Percentiles rank a stretch among this genome's conserved stretches.
Conservation (phyloP, 1,140 invertebrate genomes). For the Apis laboriosa region DNA sequence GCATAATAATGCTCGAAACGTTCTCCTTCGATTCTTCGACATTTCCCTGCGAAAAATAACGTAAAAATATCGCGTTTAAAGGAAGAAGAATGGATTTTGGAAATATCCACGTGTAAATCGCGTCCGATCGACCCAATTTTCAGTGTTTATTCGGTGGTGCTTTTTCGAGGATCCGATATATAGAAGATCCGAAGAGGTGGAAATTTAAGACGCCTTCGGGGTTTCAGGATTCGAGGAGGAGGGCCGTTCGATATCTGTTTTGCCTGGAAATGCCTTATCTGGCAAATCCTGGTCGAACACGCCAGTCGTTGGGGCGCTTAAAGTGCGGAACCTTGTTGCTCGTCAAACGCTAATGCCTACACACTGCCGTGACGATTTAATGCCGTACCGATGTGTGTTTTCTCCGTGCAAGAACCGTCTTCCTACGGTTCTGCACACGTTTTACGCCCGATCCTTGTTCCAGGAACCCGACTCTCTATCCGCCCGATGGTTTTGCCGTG, state of each 20-base stretch:
- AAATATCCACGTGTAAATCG: too few relatives aligned
- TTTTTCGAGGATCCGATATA: neutral
- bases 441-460: neutral
- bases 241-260: neutral
- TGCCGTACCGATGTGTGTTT: slow-evolving; percentile 32
- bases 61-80: too few relatives aligned
- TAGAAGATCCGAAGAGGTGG: neutral
- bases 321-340: slow-evolving; percentile 54
- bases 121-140: too few relatives aligned
- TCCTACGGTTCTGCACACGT: slow-evolving; percentile 9
- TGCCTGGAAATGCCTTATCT: slow-evolving; percentile 9
- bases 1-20: neutral
- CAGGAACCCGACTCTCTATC: neutral
- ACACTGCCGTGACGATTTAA: slow-evolving; percentile 46
- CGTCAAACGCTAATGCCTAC: slow-evolving; percentile 45
- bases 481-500: neutral
- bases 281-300: slow-evolving; percentile 19
- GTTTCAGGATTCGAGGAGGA: neutral
- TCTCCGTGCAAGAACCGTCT: slow-evolving; percentile 27
- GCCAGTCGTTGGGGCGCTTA: slow-evolving; percentile 20
- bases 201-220: neutral
- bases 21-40: neutral
- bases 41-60: too few relatives aligned
- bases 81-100: too few relatives aligned
- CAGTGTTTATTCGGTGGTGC: neutral